A percentile compares a stretch with the other conserved stretches of the same genome.
phyloP scores from a whole-genome alignment of 1,140 invertebrate genomes.

The Drosophila leontia region DNA sequence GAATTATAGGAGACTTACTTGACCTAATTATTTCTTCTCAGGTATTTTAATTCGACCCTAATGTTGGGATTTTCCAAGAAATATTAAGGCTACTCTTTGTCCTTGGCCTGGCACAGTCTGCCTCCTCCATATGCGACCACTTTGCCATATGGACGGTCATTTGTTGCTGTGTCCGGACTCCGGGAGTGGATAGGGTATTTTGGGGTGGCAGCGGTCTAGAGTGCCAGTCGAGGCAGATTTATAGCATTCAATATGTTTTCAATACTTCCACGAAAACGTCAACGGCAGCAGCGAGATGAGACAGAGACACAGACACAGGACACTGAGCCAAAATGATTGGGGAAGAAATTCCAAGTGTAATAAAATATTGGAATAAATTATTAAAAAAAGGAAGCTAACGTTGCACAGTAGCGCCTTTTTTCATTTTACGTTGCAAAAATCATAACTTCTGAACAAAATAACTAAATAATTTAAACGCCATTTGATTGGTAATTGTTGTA shows the following conservation, averaged over 20 bases:
- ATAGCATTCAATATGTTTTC: slow-evolving; percentile 66
- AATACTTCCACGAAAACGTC: slow-evolving; percentile 64
- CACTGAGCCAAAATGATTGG: no score
- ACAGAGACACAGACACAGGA: not conserved
- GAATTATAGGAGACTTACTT: not conserved
- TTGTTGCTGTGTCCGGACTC: slow-evolving; percentile 35
- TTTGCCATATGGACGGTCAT: slow-evolving; percentile 45
- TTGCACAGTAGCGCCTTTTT: no score
- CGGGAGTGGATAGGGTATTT: not conserved
- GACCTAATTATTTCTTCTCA: not conserved
- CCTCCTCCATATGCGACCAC: slow-evolving; percentile 8
- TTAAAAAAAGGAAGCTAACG: no score
- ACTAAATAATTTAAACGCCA: no score
- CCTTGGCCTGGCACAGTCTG: not conserved
- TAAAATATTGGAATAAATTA: no score
- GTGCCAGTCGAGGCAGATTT: slow-evolving; percentile 46
- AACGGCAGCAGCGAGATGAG: slow-evolving; percentile 32
- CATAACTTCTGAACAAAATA: no score
- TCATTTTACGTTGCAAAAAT: no score
- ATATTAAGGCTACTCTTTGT: no score
- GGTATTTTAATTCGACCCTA: not conserved
- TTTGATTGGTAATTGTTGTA: no score
- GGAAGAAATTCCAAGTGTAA: not conserved
- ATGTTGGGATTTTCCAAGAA: no score
- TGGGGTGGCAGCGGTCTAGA: not conserved